These are phyloP conservation scores for Callipepla squamata DNA, from an alignment of 2,113 vertebrate genomes.

Conservation along the genomic window DNA sequence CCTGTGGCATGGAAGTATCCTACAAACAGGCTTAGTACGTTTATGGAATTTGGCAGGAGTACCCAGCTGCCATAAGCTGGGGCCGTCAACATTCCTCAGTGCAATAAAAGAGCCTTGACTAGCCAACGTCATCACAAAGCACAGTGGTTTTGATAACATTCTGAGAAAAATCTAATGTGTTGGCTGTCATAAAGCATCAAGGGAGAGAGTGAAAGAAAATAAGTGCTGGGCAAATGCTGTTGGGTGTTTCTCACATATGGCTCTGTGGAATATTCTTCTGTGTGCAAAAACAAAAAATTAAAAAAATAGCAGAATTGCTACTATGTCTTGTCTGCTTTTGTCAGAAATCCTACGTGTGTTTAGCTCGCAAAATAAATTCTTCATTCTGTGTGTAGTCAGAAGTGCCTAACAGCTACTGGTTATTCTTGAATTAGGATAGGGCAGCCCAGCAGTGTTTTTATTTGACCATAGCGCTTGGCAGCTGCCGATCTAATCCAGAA, in stretches of 20 bases:
- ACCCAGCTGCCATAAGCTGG: background rate
- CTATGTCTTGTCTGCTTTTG: background rate
- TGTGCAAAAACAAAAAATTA: background rate
- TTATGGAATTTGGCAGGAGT: background rate
- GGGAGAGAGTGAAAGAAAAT: background rate
- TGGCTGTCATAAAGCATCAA: background rate
- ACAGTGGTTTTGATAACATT: background rate
- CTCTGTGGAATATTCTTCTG: background rate
- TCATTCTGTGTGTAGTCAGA: background rate
- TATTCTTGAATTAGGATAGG: background rate
- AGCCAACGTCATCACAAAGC: background rate
- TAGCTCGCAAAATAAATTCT: background rate
- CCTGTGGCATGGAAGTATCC: background rate
- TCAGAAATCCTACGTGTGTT: background rate
- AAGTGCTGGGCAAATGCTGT: background rate
- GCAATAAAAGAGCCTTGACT: background rate
- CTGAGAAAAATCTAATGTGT: background rate
- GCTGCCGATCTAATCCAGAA: too few relatives aligned
- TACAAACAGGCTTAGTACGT: background rate
- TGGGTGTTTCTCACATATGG: rapidly evolving
- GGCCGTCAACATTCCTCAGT: background rate
- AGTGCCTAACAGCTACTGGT: background rate
- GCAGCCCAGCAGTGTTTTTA: background rate
- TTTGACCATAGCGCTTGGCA: background rate
- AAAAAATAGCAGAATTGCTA: background rate